Evolutionary conservation across 2,113 vertebrate species (phyloP).

Genomic region (Syrrhaptes paradoxus): DNA sequence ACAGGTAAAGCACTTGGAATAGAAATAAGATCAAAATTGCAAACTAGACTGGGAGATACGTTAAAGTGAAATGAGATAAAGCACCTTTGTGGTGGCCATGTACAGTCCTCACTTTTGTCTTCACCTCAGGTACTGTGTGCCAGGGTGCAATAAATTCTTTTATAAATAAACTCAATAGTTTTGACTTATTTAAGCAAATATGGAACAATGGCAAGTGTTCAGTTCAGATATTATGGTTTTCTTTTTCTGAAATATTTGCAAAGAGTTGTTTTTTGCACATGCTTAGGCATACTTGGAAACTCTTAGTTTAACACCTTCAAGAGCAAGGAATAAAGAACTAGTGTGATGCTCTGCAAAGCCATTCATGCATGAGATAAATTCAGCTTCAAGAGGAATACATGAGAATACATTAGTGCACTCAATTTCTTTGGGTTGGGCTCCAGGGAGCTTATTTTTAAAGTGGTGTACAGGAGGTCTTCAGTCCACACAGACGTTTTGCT

Average conservation of each 20-base stretch:
- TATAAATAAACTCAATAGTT: not conserved
- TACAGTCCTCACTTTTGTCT: not conserved
- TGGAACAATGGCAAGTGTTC: not conserved
- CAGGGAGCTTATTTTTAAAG: slow-evolving; percentile 33
- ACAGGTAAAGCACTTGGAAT: not conserved
- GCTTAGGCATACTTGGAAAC: not conserved
- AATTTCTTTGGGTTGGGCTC: not conserved
- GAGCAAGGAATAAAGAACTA: not conserved
- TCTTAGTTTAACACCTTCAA: not conserved
- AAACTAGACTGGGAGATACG: not conserved
- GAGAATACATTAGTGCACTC: slow-evolving; percentile 27
- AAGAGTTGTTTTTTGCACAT: not conserved
- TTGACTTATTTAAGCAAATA: not conserved
- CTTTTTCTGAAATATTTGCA: not conserved
- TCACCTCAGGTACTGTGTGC: not conserved
- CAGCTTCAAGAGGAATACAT: slow-evolving; percentile 7
- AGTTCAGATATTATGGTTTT: not conserved
- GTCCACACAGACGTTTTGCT: not conserved
- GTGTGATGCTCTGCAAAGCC: not conserved
- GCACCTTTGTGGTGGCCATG: not conserved
- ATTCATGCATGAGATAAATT: slow-evolving; percentile 21
- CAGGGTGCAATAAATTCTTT: not conserved
- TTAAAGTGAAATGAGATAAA: not conserved
- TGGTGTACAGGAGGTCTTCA: not conserved
- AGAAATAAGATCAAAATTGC: not conserved